phyloP scores from a whole-genome alignment of 2,113 vertebrate species.

The Callipepla californica region DNA sequence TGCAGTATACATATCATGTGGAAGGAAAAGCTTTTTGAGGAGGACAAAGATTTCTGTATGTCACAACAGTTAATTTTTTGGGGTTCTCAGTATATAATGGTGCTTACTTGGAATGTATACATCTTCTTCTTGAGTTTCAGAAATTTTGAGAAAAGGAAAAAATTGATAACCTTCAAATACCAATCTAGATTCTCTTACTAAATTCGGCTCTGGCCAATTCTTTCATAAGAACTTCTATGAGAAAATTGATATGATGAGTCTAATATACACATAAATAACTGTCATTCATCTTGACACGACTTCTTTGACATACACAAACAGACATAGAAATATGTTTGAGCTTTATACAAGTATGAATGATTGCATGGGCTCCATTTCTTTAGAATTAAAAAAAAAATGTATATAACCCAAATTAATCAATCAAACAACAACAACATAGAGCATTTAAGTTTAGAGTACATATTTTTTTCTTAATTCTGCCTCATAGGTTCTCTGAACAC shows the following conservation, averaged over 20 bases:
- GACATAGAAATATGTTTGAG: not conserved
- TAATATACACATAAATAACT: not conserved
- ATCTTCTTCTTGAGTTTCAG: not conserved
- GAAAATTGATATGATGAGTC: not conserved
- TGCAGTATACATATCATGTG: not conserved
- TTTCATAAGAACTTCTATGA: not conserved
- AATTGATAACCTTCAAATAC: not conserved
- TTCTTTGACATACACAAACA: not conserved
- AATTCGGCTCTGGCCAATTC: not conserved
- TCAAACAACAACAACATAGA: not conserved
- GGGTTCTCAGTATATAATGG: not conserved
- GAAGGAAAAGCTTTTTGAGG: not conserved
- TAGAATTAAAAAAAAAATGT: not conserved
- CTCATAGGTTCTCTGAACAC: not conserved
- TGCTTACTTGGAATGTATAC: not conserved
- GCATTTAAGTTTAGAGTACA: not conserved
- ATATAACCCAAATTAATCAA: not conserved
- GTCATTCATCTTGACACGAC: not conserved
- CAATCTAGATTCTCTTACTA: not conserved
- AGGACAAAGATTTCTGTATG: not conserved
- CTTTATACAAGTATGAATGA: not conserved
- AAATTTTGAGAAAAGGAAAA: not conserved
- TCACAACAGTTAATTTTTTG: not conserved
- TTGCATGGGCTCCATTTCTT: not conserved
- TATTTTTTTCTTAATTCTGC: not conserved